Base-by-base conservation (phyloP, 2,888 invertebrate genomes). In the Agonopterix arenella region DNA sequence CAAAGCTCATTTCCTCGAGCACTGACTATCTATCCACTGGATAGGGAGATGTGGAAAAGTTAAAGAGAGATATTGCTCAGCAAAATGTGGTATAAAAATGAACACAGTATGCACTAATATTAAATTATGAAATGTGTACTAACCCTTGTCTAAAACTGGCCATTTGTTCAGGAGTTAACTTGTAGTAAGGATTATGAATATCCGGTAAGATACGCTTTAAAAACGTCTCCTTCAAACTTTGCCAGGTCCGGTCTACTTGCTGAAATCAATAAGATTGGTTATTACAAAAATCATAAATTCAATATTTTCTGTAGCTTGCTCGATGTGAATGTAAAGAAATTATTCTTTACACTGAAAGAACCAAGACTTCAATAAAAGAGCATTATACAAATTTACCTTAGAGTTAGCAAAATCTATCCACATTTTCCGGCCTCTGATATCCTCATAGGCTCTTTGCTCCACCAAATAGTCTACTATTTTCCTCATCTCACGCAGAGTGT, bases 171-270 rank as follows among this genome's bases (percentile, higher is more conserved):
- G 62, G 55, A 13, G 70, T 67, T 8, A 89, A 64, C 42, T 71
- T 70, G 57, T 80, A 90, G 56, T 88, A 89, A 8, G 89, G 89
- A 61, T 89, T 89, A 36, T 78, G 73, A 45, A 89, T 76, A 48
- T 89, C 89, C 11, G 88, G 84, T 16, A 89, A 54, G 47, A 90
- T 83, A 3, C 90, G 70, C 60, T 89, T 90, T 36, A 88, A 52
- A 59, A 88, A 89, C 45, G 85, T 83, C 58, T 90, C 89, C 53
- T 89, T 90, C 8, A 89, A 62, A 66, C 89, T 89, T 61, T 90
- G 90, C 90, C 90, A 90, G n/a, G 88, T 82, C 51, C 89, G 73
- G 8, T 50, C 67, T 42, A 82, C 80, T 28, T 28, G 28, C 28
- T 28, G 28, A 28, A 28, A 28, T 28, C 28, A 28, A 28, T 5